Base-by-base conservation (phyloP, 2,797 vertebrate species). In the Botia almorhae region DNA sequence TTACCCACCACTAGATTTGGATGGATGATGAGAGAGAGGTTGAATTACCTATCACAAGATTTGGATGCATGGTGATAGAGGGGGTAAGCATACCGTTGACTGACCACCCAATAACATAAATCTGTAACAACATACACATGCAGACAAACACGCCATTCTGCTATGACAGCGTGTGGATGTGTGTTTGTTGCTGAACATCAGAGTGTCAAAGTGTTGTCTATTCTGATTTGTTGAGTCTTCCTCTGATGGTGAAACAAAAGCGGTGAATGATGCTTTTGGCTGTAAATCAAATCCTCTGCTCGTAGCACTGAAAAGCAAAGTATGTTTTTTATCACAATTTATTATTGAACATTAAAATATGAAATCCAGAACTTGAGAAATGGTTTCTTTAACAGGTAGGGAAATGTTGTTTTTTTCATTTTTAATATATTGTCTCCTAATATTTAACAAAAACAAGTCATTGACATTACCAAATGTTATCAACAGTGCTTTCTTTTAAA, bases 271-370 rank as follows among this genome's bases (percentile, higher is more conserved):
- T 60, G 55, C 56, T 16, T 61, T 81, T 80, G 83, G 84, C 76
- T 80, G 65, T 29, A 61, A 50, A 72, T 83, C 63, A 74, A 78
- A 80, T 72, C 51, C 60, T 83, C 58, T 12, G 43, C 23, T 50
- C 2, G 39, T 50, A 55, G 60, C 33, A 16, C 82, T 43, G 55
- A 61, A 80, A 75, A 76, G 64, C 63, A 74, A 78, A 82, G 83
- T 81, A 83, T 79, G 73, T 83, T 73, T 79, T 85, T 81, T 51
- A 85, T 88, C 83, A 7, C 19, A 39, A 78, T 74, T 80, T 83
- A 78, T 85, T 84, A 73, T 84, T 81, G 55, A 74, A 56, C 60
- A 74, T 86, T 77, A 84, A 76, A 85, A 84, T 72, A 79, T 68
- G 78, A 81, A 64, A 81, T 79, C 61, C 71, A 65, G 77, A 76